Conservation (phyloP, 2,888 invertebrate species). For the Synanthedon vespiformis region DNA sequence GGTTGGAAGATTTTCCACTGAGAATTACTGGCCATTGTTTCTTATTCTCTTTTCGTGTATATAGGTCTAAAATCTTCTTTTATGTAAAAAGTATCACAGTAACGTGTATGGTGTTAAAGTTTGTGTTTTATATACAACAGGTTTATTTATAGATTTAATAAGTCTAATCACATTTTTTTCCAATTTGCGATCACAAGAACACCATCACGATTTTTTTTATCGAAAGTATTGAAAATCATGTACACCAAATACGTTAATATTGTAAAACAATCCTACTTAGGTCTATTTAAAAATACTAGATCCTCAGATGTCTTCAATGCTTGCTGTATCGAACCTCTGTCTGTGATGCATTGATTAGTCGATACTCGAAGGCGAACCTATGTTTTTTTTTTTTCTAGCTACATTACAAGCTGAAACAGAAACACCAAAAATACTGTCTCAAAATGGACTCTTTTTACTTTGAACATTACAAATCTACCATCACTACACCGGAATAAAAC, state of each 20-base stretch:
- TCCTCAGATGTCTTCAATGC: slow-evolving; percentile 92
- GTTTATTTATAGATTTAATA: slow-evolving; percentile 30
- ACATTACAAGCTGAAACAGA: slow-evolving; percentile 48
- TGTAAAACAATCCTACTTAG: slow-evolving; percentile 66
- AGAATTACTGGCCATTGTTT: slow-evolving; percentile 83
- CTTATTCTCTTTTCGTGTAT: slow-evolving; percentile 54
- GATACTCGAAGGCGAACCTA: slow-evolving; percentile 23
- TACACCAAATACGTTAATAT: slow-evolving; percentile 47
- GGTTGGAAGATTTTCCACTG: slow-evolving; percentile 93
- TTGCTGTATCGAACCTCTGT: slow-evolving; percentile 82
- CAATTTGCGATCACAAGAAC: slow-evolving; percentile 43
- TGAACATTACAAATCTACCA: too few relatives aligned
- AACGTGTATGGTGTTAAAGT: slow-evolving; percentile 45
- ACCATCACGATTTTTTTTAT: slow-evolving; percentile 33
- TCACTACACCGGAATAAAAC: slow-evolving; percentile 17
- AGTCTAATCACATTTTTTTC: slow-evolving; percentile 59
- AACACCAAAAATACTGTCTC: slow-evolving; percentile 13
- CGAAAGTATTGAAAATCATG: slow-evolving; percentile 40
- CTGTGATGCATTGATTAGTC: slow-evolving; percentile 45
- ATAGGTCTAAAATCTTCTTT: slow-evolving; percentile 49
- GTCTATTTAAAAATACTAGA: slow-evolving; percentile 52
- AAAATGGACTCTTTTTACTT: not conserved
- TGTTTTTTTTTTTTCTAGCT: slow-evolving; percentile 40
- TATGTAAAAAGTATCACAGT: slow-evolving; percentile 63
- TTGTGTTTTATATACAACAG: slow-evolving; percentile 14